Conservation (phyloP, 2,113 vertebrate genomes). For the Rhea americana region DNA sequence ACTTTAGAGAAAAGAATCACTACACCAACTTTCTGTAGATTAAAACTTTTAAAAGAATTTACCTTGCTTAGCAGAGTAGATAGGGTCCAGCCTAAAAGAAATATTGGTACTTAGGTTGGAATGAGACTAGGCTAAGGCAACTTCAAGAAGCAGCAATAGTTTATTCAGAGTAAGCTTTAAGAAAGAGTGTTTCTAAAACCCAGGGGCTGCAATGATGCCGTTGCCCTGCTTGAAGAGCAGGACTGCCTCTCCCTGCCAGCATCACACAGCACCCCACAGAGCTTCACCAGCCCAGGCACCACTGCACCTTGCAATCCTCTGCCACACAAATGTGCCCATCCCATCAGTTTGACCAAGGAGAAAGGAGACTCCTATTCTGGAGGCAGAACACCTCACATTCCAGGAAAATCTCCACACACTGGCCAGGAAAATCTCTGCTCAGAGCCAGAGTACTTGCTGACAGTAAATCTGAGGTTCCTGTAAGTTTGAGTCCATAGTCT, state of each 20-base stretch:
- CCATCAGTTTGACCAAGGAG: not conserved
- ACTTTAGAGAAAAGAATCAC: not conserved
- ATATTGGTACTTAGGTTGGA: not conserved
- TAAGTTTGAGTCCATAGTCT: not conserved
- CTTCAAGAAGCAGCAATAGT: not conserved
- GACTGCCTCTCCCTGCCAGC: not conserved
- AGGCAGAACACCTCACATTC: not conserved
- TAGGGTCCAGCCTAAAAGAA: not conserved
- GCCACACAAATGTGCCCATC: not conserved
- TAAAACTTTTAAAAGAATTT: not conserved
- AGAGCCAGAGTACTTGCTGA: not conserved
- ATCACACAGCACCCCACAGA: rapidly evolving
- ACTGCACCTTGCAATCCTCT: not conserved
- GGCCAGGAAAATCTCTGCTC: not conserved
- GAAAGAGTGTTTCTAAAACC: not conserved
- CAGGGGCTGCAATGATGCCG: rapidly evolving
- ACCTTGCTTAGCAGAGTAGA: not conserved
- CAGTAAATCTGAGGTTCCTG: not conserved
- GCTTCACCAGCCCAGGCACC: not conserved
- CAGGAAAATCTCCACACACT: not conserved
- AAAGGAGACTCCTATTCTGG: not conserved
- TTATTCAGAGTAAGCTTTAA: not conserved
- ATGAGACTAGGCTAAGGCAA: not conserved
- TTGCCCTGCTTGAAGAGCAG: not conserved
- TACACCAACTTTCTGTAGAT: not conserved